Evolutionary conservation across 1,140 invertebrate species (phyloP).

Genomic region (Aphidius ervi): DNA sequence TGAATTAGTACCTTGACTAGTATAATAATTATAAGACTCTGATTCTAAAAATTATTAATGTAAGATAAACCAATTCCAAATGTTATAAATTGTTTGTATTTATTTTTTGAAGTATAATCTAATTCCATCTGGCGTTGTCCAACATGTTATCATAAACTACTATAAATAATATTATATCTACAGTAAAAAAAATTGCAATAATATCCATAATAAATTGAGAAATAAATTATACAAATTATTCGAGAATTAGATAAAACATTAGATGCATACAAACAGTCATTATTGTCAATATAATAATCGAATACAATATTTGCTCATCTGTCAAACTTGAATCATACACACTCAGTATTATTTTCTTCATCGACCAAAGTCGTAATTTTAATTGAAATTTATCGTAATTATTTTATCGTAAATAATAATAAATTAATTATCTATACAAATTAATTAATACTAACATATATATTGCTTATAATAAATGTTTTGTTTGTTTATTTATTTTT

Average conservation of each 20-base stretch:
- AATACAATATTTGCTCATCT: neutral
- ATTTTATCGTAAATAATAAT: slow-evolving; percentile 8
- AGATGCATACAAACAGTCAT: slow-evolving; percentile 42
- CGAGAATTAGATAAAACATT: slow-evolving; percentile 31
- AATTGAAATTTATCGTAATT: no score
- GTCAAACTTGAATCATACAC: neutral
- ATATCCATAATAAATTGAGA: slow-evolving; percentile 10
- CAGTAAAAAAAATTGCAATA: slow-evolving; percentile 3
- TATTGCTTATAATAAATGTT: slow-evolving; percentile 34
- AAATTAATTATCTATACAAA: neutral
- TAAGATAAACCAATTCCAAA: no score
- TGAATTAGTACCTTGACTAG: slow-evolving; percentile 13
- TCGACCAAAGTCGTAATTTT: no score
- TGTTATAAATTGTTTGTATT: no score
- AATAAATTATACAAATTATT: slow-evolving; percentile 23
- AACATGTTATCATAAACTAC: no score
- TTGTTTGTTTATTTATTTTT: slow-evolving; percentile 20
- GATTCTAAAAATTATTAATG: neutral
- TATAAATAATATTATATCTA: neutral
- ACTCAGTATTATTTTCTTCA: no score
- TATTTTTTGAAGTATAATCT: neutral
- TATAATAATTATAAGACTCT: neutral
- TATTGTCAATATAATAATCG: slow-evolving; percentile 40
- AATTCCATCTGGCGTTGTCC: slow-evolving; percentile 15
- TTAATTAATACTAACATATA: slow-evolving; percentile 18